Conservation (phyloP, 2,113 vertebrate species). For the Oreotrochilus melanogaster region DNA sequence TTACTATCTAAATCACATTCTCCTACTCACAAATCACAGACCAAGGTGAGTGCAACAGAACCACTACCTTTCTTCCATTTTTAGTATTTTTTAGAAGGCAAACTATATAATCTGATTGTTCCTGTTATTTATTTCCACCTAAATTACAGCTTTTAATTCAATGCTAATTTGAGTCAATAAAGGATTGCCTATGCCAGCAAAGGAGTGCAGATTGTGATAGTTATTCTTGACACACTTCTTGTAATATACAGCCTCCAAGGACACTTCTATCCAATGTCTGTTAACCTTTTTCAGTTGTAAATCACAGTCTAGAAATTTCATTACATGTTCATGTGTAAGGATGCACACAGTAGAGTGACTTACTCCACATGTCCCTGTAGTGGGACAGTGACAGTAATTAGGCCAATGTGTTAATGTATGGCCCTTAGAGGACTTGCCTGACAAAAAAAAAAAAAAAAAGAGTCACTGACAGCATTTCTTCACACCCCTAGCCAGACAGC, state of each 20-base stretch:
- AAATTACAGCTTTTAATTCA: not conserved
- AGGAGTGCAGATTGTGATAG: not conserved
- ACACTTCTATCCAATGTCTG: not conserved
- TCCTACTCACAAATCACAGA: not conserved
- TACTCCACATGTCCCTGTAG: not conserved
- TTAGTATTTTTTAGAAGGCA: too few relatives aligned
- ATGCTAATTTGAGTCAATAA: not conserved
- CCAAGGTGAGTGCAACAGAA: not conserved
- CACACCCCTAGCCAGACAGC: not conserved
- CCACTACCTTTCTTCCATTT: not conserved
- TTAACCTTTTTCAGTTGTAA: slow-evolving; percentile 17
- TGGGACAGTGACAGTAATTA: slow-evolving; percentile 4
- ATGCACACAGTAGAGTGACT: not conserved
- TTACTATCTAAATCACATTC: not conserved
- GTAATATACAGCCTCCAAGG: slow-evolving; percentile 6
- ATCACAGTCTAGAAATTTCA: not conserved
- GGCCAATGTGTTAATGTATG: not conserved
- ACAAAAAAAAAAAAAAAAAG: not conserved
- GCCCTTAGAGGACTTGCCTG: not conserved
- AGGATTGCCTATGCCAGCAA: not conserved
- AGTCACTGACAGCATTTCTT: slow-evolving; percentile 30
- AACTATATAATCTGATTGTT: not conserved
- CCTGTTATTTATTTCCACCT: not conserved
- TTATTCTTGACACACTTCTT: slow-evolving; percentile 6
- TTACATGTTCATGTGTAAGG: not conserved